A percentile compares a stretch with the other conserved stretches of the same genome.
Evolutionary conservation across 2,888 invertebrate genomes (phyloP).

Genomic region (Erebia palarica): DNA sequence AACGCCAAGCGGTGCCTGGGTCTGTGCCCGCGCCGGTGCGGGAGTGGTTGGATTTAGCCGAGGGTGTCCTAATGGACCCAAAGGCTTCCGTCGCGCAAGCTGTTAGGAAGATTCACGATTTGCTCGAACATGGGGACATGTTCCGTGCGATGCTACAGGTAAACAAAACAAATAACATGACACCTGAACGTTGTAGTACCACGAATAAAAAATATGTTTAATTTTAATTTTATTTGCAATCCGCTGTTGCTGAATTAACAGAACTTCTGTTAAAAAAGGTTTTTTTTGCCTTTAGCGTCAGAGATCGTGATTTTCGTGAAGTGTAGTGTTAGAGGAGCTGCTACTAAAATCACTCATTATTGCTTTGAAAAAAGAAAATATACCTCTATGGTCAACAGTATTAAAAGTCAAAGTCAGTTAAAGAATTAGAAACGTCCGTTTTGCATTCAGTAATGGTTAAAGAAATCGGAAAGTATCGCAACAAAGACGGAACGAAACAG

Average conservation of each 20-base stretch:
- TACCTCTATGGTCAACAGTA: not conserved
- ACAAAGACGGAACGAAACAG: constrained; percentile 34
- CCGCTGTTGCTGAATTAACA: not conserved
- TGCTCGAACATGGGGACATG: constrained; percentile 84
- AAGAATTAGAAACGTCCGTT: constrained; percentile 26
- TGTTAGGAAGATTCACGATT: constrained; percentile 82
- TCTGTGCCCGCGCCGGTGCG: constrained; percentile 65
- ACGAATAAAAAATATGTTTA: not conserved
- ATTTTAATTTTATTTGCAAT: no score
- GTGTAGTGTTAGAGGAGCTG: not conserved
- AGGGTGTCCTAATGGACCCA: constrained; percentile 85
- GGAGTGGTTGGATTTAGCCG: constrained; percentile 84
- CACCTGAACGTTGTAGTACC: not conserved
- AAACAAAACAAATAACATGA: constrained; percentile 40
- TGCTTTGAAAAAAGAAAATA: not conserved
- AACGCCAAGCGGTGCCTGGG: constrained; percentile 64
- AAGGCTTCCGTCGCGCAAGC: constrained; percentile 81
- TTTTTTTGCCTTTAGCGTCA: not conserved
- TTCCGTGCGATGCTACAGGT: constrained; percentile 87
- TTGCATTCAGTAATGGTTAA: constrained; percentile 32
- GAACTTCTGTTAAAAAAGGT: not conserved
- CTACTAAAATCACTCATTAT: constrained; percentile 1
- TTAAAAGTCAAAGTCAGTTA: no score
- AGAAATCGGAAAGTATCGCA: constrained; percentile 35
- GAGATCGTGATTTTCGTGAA: no score